These are phyloP conservation scores for Aproaerema taeniolella DNA, from an alignment of 2,888 invertebrate genomes.

Conservation along the genomic window DNA sequence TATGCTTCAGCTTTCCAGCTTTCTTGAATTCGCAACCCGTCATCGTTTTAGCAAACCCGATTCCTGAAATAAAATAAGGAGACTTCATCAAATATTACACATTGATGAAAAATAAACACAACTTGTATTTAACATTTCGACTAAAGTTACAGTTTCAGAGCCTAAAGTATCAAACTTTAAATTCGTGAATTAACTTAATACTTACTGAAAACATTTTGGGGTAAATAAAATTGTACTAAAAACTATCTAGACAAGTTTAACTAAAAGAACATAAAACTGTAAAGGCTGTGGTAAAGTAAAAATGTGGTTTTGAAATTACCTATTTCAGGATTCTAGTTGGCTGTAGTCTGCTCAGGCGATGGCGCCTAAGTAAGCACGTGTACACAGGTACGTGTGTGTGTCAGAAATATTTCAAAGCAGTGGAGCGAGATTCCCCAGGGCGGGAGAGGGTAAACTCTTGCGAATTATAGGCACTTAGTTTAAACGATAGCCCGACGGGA, in stretches of 20 bases:
- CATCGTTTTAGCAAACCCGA: too few relatives aligned
- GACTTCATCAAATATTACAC: too few relatives aligned
- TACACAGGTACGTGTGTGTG: conserved; percentile 23
- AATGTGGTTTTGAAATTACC: neutral
- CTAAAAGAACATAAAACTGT: conserved; percentile 2
- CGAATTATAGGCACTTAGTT: conserved; percentile 72
- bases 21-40: too few relatives aligned
- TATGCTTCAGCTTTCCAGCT: too few relatives aligned
- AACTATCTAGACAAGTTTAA: conserved; percentile 13
- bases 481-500: conserved; percentile 64
- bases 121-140: too few relatives aligned
- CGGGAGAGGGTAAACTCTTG: conserved; percentile 59
- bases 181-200: too few relatives aligned
- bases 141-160: too few relatives aligned
- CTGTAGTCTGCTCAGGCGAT: conserved; percentile 6
- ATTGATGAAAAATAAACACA: too few relatives aligned
- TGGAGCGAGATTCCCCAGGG: conserved; percentile 55
- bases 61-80: too few relatives aligned
- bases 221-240: conserved; percentile 2
- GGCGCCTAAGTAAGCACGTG: neutral
- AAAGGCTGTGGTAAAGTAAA: neutral
- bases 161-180: too few relatives aligned
- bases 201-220: too few relatives aligned
- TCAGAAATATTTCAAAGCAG: conserved; percentile 55
- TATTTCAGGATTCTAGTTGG: neutral